These are phyloP conservation scores for Electrona antarctica DNA, from an alignment of 2,113 vertebrate genomes.

Conservation along the genomic window DNA sequence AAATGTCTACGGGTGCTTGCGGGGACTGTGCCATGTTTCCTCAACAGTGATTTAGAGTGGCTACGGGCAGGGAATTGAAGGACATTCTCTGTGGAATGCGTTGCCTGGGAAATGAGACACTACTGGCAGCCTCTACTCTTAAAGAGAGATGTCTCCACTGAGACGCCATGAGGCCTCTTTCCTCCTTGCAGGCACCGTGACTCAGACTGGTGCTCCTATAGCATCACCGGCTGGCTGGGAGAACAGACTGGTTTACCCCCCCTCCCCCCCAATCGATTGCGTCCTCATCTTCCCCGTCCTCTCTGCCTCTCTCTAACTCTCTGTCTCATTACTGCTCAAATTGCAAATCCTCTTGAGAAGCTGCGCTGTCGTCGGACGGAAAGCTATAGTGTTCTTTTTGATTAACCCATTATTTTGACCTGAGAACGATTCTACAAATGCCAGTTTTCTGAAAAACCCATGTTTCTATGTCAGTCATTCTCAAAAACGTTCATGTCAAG, in stretches of 20 bases:
- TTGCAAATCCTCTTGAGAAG: too few relatives aligned
- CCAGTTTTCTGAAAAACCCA: too few relatives aligned
- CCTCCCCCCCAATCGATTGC: not conserved
- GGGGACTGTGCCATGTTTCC: not conserved
- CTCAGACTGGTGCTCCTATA: not conserved
- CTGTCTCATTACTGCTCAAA: not conserved
- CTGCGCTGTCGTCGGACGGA: too few relatives aligned
- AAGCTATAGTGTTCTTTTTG: too few relatives aligned
- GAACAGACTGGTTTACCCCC: not conserved
- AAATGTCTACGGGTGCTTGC: not conserved
- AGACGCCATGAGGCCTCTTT: not conserved
- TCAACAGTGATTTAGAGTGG: not conserved
- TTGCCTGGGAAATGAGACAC: constrained; percentile 49
- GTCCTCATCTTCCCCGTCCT: not conserved
- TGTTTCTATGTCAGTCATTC: too few relatives aligned
- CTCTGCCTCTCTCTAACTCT: not conserved
- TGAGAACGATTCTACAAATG: too few relatives aligned
- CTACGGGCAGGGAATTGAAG: not conserved
- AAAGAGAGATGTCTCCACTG: constrained; percentile 11
- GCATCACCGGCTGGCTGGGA: not conserved
- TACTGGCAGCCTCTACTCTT: constrained; percentile 17
- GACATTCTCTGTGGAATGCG: constrained; percentile 3
- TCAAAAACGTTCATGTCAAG: too few relatives aligned
- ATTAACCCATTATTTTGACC: too few relatives aligned
- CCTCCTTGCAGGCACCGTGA: not conserved